Evolutionary conservation across 2,888 invertebrate genomes (phyloP).

Genomic region (Ceriagrion tenellum): DNA sequence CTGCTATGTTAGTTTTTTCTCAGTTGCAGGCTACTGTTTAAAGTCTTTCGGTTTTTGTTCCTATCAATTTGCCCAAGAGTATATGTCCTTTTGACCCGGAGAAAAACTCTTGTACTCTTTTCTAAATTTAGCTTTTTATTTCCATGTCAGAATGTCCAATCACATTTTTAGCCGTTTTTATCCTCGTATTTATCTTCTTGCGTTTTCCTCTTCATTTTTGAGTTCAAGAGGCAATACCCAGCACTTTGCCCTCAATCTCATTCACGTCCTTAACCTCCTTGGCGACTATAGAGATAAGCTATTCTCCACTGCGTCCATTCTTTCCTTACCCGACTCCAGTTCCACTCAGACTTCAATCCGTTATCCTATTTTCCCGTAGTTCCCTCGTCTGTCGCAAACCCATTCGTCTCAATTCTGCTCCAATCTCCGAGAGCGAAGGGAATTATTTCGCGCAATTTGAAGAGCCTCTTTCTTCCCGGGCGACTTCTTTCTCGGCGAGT

Average conservation of each 20-base stretch:
- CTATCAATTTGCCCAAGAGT: background rate
- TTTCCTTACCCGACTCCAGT: background rate
- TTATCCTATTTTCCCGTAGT: background rate
- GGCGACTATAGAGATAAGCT: background rate
- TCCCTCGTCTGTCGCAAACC: background rate
- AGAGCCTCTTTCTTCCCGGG: background rate
- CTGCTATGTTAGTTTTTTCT: too few relatives aligned
- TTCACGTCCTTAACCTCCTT: background rate
- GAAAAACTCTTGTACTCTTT: background rate
- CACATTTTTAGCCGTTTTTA: background rate
- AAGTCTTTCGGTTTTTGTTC: too few relatives aligned
- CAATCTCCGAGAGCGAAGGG: background rate
- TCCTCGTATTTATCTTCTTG: background rate
- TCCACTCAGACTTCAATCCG: background rate
- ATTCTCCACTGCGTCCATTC: background rate
- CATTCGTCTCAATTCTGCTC: background rate
- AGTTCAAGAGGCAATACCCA: background rate
- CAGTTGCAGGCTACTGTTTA: too few relatives aligned
- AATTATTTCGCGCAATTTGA: slow-evolving; percentile 1
- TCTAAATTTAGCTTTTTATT: background rate
- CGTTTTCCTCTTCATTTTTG: background rate
- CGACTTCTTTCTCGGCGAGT: background rate
- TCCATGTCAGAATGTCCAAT: background rate
- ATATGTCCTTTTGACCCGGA: background rate
- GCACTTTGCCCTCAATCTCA: background rate